phyloP scores from a whole-genome alignment of 2,797 vertebrate genomes.

The Pempheris klunzingeri region DNA sequence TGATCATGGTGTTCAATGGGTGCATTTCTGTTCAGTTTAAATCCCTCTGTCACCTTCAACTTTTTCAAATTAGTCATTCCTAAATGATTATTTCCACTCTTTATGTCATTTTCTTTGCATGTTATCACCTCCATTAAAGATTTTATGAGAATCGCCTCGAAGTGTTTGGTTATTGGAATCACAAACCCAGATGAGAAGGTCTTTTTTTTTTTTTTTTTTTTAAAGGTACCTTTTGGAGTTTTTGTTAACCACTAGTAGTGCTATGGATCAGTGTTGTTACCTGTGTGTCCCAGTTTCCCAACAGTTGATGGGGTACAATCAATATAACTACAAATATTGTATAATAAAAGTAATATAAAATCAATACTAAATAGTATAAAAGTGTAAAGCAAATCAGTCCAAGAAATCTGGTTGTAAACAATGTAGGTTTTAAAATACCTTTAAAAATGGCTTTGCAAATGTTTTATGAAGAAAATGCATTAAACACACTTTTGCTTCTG shows the following conservation, averaged over 20 bases:
- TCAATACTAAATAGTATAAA: too few species aligned
- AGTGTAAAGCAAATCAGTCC: too few species aligned
- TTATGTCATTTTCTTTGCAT: conserved; percentile 75
- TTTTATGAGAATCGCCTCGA: conserved; percentile 79
- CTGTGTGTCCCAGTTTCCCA: too few species aligned
- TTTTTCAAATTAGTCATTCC: conserved; percentile 65
- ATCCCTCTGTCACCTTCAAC: conserved; percentile 47
- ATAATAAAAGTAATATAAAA: too few species aligned
- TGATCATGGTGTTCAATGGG: conserved; percentile 32
- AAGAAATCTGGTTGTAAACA: neutral
- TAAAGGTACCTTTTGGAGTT: neutral
- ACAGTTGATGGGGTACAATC: too few species aligned
- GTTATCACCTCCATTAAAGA: conserved; percentile 86
- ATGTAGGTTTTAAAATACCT: neutral
- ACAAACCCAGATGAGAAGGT: neutral
- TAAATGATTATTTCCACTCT: conserved; percentile 59
- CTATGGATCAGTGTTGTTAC: too few species aligned
- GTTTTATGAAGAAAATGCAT: neutral
- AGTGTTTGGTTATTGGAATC: conserved; percentile 32
- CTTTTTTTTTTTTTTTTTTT: too few species aligned
- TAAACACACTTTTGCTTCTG: neutral
- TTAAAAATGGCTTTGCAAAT: neutral
- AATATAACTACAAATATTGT: too few species aligned
- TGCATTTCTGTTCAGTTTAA: conserved; percentile 52
- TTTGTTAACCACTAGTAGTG: neutral